Evolutionary conservation across 2,113 vertebrate genomes (phyloP).

Genomic region (Gavia stellata): DNA sequence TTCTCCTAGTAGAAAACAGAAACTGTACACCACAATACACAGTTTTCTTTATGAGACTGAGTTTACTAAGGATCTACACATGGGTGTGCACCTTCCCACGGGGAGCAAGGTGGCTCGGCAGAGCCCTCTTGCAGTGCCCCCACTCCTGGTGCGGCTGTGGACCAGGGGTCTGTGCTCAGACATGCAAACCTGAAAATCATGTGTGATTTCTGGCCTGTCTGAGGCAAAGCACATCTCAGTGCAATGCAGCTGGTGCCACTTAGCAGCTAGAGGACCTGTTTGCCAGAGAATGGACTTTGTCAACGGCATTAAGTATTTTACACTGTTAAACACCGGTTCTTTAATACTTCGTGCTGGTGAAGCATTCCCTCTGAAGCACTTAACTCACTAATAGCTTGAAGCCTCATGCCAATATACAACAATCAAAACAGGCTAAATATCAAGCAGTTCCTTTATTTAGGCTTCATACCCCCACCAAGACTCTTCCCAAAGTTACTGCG

Average conservation of each 20-base stretch:
- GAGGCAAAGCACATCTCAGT: neutral
- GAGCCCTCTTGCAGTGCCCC: neutral
- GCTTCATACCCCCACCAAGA: neutral
- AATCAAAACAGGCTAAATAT: neutral
- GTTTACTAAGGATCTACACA: neutral
- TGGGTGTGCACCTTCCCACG: fast-evolving
- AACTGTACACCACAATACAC: neutral
- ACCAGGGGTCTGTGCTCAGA: neutral
- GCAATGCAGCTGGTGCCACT: neutral
- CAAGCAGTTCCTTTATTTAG: neutral
- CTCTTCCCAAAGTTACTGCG: neutral
- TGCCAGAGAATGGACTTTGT: neutral
- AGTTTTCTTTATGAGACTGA: neutral
- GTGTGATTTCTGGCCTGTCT: neutral
- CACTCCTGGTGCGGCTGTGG: fast-evolving
- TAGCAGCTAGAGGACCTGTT: neutral
- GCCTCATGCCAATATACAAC: neutral
- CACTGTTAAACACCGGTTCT: neutral
- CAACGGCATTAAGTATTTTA: neutral
- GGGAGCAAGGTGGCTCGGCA: neutral
- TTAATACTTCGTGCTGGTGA: neutral
- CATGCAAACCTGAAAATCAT: neutral
- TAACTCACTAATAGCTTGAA: neutral
- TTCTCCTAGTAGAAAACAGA: neutral
- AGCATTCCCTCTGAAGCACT: neutral